Conservation (phyloP, 2,113 vertebrate genomes). For the Gambusia holbrooki region DNA sequence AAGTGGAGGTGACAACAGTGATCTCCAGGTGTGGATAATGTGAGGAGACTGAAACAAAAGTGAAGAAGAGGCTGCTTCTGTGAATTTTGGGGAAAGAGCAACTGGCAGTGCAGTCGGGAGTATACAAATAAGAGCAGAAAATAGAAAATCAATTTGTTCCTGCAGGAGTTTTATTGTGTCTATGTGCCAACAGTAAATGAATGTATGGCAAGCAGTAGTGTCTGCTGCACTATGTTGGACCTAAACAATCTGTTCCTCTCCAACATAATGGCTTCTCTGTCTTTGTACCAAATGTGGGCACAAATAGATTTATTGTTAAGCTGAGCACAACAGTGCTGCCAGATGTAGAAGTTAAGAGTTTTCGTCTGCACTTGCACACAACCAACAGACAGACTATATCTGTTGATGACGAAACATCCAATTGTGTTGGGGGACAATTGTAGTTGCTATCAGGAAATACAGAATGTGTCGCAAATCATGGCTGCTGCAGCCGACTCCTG, state of each 20-base stretch:
- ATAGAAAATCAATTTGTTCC: background rate
- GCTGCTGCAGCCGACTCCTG: background rate
- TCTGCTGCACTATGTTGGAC: background rate
- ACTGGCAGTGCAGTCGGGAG: background rate
- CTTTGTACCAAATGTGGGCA: background rate
- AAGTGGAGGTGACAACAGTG: background rate
- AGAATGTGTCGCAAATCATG: background rate
- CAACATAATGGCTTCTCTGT: background rate
- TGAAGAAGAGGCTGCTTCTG: background rate
- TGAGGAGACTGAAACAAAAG: background rate
- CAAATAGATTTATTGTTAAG: background rate
- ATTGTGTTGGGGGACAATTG: background rate
- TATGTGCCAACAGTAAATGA: background rate
- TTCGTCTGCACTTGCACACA: background rate
- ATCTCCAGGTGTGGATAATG: background rate
- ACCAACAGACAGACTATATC: background rate
- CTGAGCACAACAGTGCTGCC: background rate
- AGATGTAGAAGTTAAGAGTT: background rate
- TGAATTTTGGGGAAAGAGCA: too few relatives aligned
- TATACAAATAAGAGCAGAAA: background rate
- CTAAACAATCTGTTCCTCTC: background rate
- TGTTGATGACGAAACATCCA: background rate
- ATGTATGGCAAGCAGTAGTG: background rate
- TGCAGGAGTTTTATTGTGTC: background rate
- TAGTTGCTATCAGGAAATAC: background rate